These are phyloP conservation scores for Chalcis sispes DNA, from an alignment of 2,888 invertebrate genomes.

Conservation along the genomic window DNA sequence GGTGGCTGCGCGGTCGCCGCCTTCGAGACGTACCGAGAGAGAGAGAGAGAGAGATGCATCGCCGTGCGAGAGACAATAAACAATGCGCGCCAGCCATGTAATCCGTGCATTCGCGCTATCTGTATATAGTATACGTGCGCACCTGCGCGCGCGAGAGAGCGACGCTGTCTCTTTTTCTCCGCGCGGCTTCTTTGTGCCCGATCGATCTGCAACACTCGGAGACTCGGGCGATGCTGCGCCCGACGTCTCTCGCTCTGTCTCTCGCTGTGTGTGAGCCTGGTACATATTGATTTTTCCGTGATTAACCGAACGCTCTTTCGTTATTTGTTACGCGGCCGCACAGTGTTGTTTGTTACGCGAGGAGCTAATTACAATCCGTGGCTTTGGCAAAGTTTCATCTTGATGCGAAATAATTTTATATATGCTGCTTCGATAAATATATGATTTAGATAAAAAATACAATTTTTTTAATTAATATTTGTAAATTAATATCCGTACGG, in stretches of 20 bases:
- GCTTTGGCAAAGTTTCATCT: background rate
- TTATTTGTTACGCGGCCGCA: background rate
- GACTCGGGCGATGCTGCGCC: background rate
- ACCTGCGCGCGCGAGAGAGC: background rate
- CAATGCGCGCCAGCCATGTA: no score
- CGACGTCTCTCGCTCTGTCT: no score
- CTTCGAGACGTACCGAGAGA: conserved; percentile 61
- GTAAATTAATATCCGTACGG: background rate
- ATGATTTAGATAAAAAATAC: no score
- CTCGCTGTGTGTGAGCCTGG: no score
- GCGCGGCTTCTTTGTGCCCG: background rate
- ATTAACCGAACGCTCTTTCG: background rate
- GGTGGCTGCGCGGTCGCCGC: conserved; percentile 67
- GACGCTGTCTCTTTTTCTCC: no score
- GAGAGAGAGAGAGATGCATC: no score
- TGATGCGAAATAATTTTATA: background rate
- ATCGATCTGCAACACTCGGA: background rate
- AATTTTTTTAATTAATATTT: no score
- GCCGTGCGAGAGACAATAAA: conserved; percentile 68
- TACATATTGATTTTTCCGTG: conserved; percentile 26
- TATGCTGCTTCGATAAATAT: background rate
- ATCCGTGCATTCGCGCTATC: conserved; percentile 27
- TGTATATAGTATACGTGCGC: background rate
- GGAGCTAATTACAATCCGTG: no score
- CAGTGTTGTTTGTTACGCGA: no score